Evolutionary conservation across 2,888 invertebrate genomes (phyloP).

Genomic region (Choristoneura rosaceana): DNA sequence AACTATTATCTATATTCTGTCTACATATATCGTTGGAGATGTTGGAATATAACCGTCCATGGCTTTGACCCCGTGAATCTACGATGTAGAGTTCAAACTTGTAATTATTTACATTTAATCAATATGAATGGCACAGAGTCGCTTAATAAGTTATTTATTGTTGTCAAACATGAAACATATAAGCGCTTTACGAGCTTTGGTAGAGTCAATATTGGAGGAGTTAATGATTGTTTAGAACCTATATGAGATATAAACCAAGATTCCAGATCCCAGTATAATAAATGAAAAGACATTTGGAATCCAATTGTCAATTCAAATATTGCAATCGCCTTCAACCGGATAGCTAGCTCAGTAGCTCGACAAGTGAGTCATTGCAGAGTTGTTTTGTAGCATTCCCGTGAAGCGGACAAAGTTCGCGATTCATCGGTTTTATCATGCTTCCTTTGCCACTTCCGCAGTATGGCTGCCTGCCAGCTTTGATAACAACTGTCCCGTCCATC

Average conservation of each 20-base stretch:
- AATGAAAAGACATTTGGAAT: constrained; percentile 17
- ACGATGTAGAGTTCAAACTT: no score
- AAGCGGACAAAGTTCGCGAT: constrained; percentile 68
- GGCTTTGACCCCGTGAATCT: constrained; percentile 16
- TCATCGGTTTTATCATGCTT: constrained; percentile 76
- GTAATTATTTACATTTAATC: no score
- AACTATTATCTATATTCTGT: no score
- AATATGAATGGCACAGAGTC: no score
- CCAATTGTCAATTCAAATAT: constrained; percentile 23
- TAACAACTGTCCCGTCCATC: constrained; percentile 53
- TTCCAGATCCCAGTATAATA: no score
- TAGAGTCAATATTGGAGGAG: no score
- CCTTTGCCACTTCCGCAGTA: constrained; percentile 75
- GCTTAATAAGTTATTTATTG: no score
- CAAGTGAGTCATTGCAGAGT: constrained; percentile 33
- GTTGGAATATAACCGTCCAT: background rate
- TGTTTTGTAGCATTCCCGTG: constrained; percentile 48
- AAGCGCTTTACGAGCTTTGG: background rate
- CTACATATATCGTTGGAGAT: no score
- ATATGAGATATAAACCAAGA: background rate
- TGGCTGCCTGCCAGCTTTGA: constrained; percentile 60
- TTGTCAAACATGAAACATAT: no score
- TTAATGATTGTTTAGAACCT: background rate
- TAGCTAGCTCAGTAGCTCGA: background rate
- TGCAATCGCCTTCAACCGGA: constrained; percentile 5